Evolutionary conservation across 2,888 invertebrate genomes (phyloP), one percentile per base, ranked within the genome.

Genomic region (Oxycera nigricornis): DNA sequence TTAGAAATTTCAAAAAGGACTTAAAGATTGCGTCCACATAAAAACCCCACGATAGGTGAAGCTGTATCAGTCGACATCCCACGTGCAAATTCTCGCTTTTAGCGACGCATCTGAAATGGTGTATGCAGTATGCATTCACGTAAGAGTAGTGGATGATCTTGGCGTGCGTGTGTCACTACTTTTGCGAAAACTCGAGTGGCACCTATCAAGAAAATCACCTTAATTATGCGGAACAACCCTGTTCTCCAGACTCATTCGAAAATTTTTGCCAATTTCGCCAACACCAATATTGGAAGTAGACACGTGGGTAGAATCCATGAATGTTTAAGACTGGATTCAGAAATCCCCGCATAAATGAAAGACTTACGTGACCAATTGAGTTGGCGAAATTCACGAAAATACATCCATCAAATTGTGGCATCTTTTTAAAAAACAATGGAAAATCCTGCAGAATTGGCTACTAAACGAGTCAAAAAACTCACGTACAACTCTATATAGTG

Each of bases 361-460:
- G 20, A 73, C 65, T 24, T 65, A 62, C 26, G 55, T 73, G 11
- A 67, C 73, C 55, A 73, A 65, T n/a, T 11, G 46, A 2, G 57
- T 57, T 2, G 1, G 39, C 1, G 35, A 57, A 57, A 57, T 39
- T n/a, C 55, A 28, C 14, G 26, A 41, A 46, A 28, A 28, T 17
- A 46, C 14, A 1, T 28, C n/a, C 24, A 68, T 24, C 6, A 39
- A 39, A 26, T 2, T 35, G 65, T 6, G 39, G 7, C 55, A 70
- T 17, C 52, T 70, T n/a, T n/a, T n/a, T n/a, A n/a, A 30, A n/a
- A 17, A 26, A 46, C 70, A 20, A 22, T 39, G 4, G 31, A 50
- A 22, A 72, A 72, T 39, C 59, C 35, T 17, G 59, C 39, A 20
- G 72, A 59, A 20, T 22, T 72, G n/a, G 59, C 41, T 17, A 7